Percentiles rank a stretch among this genome's conserved stretches.
Conservation (phyloP, 2,888 invertebrate genomes). For the Resseliella maxima region DNA sequence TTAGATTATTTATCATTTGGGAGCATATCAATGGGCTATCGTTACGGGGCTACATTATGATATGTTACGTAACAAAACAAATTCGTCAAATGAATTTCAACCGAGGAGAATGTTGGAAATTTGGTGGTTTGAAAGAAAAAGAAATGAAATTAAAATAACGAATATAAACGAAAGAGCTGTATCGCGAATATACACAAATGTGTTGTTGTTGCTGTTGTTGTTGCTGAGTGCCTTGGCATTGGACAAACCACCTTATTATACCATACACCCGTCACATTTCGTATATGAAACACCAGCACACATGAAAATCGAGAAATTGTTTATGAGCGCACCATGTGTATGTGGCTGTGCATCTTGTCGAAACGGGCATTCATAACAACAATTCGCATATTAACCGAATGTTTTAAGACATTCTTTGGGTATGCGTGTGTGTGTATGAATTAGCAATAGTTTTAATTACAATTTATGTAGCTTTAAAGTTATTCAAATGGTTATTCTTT, state of each 20-base stretch:
- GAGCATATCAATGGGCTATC: constrained; percentile 15
- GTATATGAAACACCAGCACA: no score
- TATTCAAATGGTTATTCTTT: constrained; percentile 34
- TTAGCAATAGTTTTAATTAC: constrained; percentile 54
- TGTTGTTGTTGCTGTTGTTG: no score
- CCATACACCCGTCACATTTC: no score
- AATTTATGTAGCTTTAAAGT: constrained; percentile 49
- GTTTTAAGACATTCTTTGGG: neutral
- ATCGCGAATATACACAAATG: no score
- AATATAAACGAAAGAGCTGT: neutral
- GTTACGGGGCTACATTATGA: neutral
- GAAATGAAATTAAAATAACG: neutral
- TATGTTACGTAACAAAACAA: no score
- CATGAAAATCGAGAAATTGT: constrained; percentile 1
- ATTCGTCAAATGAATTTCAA: neutral
- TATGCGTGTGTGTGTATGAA: constrained; percentile 9
- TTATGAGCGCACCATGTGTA: neutral
- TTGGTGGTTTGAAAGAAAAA: neutral
- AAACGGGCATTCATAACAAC: constrained; percentile 18
- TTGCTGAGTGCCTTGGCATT: no score
- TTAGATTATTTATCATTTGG: constrained; percentile 56
- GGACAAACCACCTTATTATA: no score
- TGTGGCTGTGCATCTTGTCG: neutral
- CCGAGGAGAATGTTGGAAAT: no score
- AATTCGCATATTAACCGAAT: constrained; percentile 41